phyloP scores from a whole-genome alignment of 2,113 vertebrate genomes.

The Sorex araneus region DNA sequence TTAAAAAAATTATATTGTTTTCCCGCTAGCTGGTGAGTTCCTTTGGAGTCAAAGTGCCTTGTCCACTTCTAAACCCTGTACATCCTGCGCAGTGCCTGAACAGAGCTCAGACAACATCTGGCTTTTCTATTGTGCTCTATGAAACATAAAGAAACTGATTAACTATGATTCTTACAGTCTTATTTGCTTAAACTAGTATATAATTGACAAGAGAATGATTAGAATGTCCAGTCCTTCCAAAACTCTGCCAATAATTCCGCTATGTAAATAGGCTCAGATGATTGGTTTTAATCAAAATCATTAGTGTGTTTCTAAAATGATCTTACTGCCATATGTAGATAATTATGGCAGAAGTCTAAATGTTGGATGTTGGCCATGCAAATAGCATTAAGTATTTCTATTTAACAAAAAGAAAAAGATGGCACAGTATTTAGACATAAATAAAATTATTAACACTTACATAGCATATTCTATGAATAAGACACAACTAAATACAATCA shows the following conservation, averaged over 20 bases:
- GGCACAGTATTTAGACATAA: constrained; percentile 60
- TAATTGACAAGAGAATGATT: constrained; percentile 48
- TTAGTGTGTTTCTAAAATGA: constrained; percentile 79
- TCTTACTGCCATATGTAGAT: constrained; percentile 79
- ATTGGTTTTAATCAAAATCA: constrained; percentile 83
- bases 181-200: constrained; percentile 52
- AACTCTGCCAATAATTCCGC: constrained; percentile 77
- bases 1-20: not conserved
- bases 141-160: constrained; percentile 41
- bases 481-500: too few relatives aligned
- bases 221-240: constrained; percentile 72
- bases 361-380: constrained; percentile 77
- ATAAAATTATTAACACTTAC: constrained; percentile 51
- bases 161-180: constrained; percentile 38
- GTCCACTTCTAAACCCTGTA: not conserved
- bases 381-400: constrained; percentile 77
- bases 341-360: constrained; percentile 79
- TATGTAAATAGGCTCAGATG: constrained; percentile 78
- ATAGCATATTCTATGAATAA: constrained; percentile 22
- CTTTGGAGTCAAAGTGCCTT: not conserved
- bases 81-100: not conserved
- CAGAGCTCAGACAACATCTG: not conserved
- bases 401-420: constrained; percentile 72
- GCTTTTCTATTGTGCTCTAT: constrained; percentile 15
- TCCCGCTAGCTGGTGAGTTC: not conserved